Conservation (phyloP, 2,113 vertebrate species). For the Melospiza melodia region DNA sequence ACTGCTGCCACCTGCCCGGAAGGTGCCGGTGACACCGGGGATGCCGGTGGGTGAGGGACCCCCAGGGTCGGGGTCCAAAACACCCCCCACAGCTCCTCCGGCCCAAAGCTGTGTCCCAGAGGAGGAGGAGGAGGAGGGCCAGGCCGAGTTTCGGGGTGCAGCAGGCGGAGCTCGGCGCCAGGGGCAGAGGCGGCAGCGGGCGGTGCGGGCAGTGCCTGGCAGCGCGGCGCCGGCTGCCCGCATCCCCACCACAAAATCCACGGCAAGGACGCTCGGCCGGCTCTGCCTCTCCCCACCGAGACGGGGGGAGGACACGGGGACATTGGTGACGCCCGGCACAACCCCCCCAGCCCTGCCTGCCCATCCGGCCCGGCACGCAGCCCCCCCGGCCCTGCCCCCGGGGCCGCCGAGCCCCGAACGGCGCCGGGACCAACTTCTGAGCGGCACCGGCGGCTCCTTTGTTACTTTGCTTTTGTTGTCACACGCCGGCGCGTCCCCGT, state of each 20-base stretch:
- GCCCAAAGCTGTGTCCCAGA: background rate
- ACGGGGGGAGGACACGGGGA: background rate
- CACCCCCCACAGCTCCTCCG: too few species aligned
- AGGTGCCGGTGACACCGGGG: fast-evolving
- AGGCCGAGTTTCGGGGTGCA: background rate
- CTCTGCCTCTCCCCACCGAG: background rate
- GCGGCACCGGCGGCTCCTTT: constrained; percentile 4
- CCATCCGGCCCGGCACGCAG: background rate
- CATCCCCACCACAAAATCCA: background rate
- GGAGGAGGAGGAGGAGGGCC: background rate
- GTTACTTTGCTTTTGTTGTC: constrained; percentile 59
- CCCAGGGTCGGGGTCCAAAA: background rate
- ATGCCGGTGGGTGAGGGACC: fast-evolving
- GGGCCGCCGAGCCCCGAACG: background rate
- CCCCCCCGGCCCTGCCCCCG: background rate
- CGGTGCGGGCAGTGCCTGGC: background rate
- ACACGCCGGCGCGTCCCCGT: background rate
- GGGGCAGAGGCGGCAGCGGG: background rate
- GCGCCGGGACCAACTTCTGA: background rate
- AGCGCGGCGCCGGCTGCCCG: background rate
- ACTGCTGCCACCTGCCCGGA: background rate
- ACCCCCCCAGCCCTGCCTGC: background rate
- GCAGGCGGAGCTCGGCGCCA: background rate
- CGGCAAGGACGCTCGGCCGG: background rate
- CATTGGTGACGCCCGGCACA: background rate